These are phyloP conservation scores for Mallotus villosus DNA, from an alignment of 2,797 vertebrate species.

Conservation along the genomic window DNA sequence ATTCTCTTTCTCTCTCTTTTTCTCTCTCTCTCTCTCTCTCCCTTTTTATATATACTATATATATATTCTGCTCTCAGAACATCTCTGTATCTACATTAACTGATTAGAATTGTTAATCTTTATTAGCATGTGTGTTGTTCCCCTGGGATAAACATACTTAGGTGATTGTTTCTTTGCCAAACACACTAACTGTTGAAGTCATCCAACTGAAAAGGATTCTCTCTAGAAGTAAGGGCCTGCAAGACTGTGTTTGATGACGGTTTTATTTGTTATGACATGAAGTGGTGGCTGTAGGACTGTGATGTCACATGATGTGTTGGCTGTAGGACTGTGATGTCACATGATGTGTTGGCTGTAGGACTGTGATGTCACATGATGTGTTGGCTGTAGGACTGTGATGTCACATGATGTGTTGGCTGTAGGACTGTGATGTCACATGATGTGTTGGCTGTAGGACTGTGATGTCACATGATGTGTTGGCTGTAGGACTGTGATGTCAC, in stretches of 20 bases:
- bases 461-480: background rate
- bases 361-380: no score
- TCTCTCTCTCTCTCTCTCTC: no score
- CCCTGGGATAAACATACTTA: conserved; percentile 64
- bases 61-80: conserved; percentile 12
- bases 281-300: conserved; percentile 22
- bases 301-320: conserved; percentile 6
- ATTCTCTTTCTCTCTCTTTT: background rate
- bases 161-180: conserved; percentile 64
- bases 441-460: conserved; percentile 4
- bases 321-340: background rate
- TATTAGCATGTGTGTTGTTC: conserved; percentile 60
- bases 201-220: conserved; percentile 42
- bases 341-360: no score
- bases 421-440: background rate
- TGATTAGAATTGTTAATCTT: conserved; percentile 67
- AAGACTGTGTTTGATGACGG: conserved; percentile 8
- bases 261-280: conserved; percentile 53
- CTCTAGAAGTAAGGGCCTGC: conserved; percentile 43
- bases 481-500: no score
- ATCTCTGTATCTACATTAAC: conserved; percentile 55
- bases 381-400: no score
- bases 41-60: no score
- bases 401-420: conserved; percentile 58
- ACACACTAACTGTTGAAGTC: background rate